These are phyloP conservation scores for Limonius californicus DNA, from an alignment of 1,140 invertebrate species.

Conservation along the genomic window DNA sequence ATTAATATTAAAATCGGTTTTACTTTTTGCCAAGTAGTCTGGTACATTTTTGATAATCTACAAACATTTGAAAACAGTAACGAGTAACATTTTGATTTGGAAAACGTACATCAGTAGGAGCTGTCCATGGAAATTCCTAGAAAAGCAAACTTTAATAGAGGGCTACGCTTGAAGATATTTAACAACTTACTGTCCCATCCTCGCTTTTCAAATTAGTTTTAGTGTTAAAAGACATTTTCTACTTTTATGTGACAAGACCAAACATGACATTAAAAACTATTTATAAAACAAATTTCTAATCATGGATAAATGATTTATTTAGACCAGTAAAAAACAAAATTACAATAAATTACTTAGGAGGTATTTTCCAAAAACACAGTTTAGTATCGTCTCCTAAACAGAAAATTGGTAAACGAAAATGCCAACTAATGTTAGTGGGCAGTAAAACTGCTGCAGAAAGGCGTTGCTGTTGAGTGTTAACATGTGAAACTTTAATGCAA, in stretches of 20 bases:
- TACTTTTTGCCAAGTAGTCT: constrained; percentile 19
- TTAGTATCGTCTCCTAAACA: constrained; percentile 59
- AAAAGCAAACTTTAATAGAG: too few species aligned
- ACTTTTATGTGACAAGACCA: too few species aligned
- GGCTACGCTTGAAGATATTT: too few species aligned
- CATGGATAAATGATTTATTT: not conserved
- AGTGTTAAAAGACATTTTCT: too few species aligned
- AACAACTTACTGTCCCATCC: too few species aligned
- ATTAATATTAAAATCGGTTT: not conserved
- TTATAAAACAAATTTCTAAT: too few species aligned
- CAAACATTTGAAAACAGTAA: constrained; percentile 29
- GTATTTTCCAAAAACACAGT: constrained; percentile 60
- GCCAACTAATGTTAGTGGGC: constrained; percentile 59
- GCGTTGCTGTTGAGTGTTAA: constrained; percentile 53
- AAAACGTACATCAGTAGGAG: constrained; percentile 25
- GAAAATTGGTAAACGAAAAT: constrained; percentile 59
- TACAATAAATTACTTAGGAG: not conserved
- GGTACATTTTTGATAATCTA: constrained; percentile 27
- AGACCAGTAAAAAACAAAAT: not conserved
- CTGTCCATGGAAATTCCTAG: constrained; percentile 16
- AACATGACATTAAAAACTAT: not conserved
- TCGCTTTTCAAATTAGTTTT: too few species aligned
- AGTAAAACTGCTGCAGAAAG: constrained; percentile 52
- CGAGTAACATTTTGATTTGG: constrained; percentile 22
- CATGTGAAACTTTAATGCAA: constrained; percentile 56